phyloP scores from a whole-genome alignment of 2,888 invertebrate genomes.

The Saturnia pavonia region DNA sequence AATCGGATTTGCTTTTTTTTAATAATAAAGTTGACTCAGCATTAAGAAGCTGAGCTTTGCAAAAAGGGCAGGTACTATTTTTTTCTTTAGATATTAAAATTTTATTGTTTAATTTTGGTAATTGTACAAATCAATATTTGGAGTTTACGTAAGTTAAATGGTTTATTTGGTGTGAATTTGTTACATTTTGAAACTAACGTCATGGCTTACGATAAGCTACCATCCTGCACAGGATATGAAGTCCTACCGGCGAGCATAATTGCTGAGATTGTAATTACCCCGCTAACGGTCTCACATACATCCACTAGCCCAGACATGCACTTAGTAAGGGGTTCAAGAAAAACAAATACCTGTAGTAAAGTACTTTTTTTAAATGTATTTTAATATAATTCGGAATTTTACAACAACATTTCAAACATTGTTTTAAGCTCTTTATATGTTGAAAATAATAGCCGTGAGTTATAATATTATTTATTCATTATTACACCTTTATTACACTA shows the following conservation, averaged over 20 bases:
- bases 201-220: neutral
- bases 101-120: neutral
- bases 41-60: too few relatives aligned
- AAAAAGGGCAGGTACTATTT: too few relatives aligned
- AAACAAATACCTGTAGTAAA: neutral
- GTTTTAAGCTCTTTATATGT: too few relatives aligned
- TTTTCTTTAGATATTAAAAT: too few relatives aligned
- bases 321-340: neutral
- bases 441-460: too few relatives aligned
- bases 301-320: constrained; percentile 1
- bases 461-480: too few relatives aligned
- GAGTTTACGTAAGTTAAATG: neutral
- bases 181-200: neutral
- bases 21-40: too few relatives aligned
- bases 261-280: constrained; percentile 22
- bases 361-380: too few relatives aligned
- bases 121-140: neutral
- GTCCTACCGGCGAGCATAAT: constrained; percentile 20
- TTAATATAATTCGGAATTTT: too few relatives aligned
- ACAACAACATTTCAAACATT: too few relatives aligned
- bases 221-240: constrained; percentile 19
- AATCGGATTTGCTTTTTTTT: too few relatives aligned
- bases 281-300: constrained; percentile 21
- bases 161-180: neutral
- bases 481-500: neutral